A percentile compares a stretch with the other conserved stretches of the same genome.
These are phyloP conservation scores for Acanthopleura granulata DNA, from an alignment of 2,888 invertebrate genomes.

Conservation along the genomic window DNA sequence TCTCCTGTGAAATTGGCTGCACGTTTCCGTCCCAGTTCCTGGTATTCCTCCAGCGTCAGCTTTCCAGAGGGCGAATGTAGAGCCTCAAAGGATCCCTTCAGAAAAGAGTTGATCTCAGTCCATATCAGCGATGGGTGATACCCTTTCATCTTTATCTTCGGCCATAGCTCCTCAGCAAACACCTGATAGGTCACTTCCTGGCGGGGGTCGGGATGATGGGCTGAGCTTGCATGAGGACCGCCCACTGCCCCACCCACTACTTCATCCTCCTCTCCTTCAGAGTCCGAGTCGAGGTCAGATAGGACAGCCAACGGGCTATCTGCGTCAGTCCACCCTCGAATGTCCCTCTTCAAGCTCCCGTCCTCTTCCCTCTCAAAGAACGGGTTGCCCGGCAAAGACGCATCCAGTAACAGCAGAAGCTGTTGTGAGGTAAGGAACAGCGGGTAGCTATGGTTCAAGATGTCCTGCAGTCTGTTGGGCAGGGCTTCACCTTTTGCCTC, in stretches of 20 bases:
- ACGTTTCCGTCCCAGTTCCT: slow-evolving; percentile 45
- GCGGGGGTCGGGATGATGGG: slow-evolving; percentile 40
- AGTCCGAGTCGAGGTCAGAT: slow-evolving; percentile 38
- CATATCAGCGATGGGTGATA: slow-evolving; percentile 59
- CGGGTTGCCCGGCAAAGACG: slow-evolving; percentile 22
- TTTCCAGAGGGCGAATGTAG: slow-evolving; percentile 39
- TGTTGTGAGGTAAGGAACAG: slow-evolving; percentile 29
- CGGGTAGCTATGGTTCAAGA: slow-evolving; percentile 22
- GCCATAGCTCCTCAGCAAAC: slow-evolving; percentile 57
- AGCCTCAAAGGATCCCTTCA: slow-evolving; percentile 55
- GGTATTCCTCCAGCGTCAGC: slow-evolving; percentile 42
- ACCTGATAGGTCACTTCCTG: slow-evolving; percentile 57
- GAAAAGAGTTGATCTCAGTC: slow-evolving; percentile 63
- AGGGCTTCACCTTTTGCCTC: slow-evolving; percentile 20
- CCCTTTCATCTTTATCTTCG: slow-evolving; percentile 30
- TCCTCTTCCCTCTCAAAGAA: slow-evolving; percentile 58
- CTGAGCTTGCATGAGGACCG: slow-evolving; percentile 27
- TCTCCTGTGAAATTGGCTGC: slow-evolving; percentile 52
- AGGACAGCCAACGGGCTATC: slow-evolving; percentile 38
- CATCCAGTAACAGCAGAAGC: slow-evolving; percentile 31
- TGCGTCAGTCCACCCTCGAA: slow-evolving; percentile 40
- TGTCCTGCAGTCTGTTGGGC: slow-evolving; percentile 15
- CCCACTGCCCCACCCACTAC: slow-evolving; percentile 31
- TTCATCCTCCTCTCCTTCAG: slow-evolving; percentile 40
- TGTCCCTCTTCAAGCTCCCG: slow-evolving; percentile 42